phyloP scores from a whole-genome alignment of 1,140 invertebrate genomes.

The Hylaeus volcanicus region DNA sequence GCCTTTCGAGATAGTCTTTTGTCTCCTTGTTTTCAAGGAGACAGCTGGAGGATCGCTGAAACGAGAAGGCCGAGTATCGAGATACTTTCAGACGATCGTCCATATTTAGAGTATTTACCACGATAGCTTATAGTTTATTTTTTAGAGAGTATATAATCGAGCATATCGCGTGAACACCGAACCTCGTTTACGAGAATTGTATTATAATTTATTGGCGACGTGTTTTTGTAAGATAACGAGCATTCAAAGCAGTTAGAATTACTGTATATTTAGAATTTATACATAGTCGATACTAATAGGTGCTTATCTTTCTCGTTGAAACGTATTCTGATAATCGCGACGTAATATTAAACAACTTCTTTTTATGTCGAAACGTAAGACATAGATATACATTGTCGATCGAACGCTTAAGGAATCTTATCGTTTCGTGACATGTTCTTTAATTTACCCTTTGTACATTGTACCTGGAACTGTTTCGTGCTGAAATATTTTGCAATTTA shows the following conservation, averaged over 20 bases:
- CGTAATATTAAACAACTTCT: constrained; percentile 36
- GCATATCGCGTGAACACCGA: constrained; percentile 49
- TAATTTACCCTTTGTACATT: constrained; percentile 50
- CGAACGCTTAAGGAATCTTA: background rate
- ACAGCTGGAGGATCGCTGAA: background rate
- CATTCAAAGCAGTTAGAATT: constrained; percentile 45
- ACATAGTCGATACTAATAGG: constrained; percentile 59
- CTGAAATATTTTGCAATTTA: constrained; percentile 6
- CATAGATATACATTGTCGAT: constrained; percentile 7
- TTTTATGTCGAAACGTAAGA: constrained; percentile 24
- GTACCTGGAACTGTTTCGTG: constrained; percentile 56
- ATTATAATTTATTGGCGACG: constrained; percentile 63
- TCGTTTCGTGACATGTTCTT: constrained; percentile 18
- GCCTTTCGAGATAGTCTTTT: constrained; percentile 1
- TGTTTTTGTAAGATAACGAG: constrained; percentile 58
- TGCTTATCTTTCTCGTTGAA: constrained; percentile 55
- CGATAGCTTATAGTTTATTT: constrained; percentile 53
- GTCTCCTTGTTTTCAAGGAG: constrained; percentile 17
- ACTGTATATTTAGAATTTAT: constrained; percentile 64
- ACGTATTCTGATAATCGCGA: constrained; percentile 32
- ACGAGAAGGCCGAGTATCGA: background rate
- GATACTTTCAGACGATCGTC: constrained; percentile 5
- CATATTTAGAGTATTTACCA: constrained; percentile 27
- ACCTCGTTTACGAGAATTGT: constrained; percentile 52
- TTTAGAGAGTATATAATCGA: constrained; percentile 46